A percentile compares a stretch with the other conserved stretches of the same genome.
phyloP scores from a whole-genome alignment of 2,113 vertebrate species.

The Psophia crepitans region DNA sequence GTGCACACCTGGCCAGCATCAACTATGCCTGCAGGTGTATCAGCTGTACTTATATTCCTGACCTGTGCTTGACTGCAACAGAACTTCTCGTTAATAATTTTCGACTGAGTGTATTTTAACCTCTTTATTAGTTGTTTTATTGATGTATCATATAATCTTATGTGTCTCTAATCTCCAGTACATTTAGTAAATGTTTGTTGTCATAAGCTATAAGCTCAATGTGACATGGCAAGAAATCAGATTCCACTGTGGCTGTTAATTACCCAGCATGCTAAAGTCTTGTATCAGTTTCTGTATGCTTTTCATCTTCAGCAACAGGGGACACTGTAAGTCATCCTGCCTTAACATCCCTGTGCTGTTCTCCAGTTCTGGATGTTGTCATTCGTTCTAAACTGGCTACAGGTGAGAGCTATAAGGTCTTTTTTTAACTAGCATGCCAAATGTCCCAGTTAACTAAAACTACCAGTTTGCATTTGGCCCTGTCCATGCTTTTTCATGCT shows the following conservation, averaged over 20 bases:
- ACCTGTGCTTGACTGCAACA: background rate
- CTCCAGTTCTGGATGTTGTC: background rate
- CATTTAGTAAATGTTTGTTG: conserved; percentile 49
- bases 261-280: background rate
- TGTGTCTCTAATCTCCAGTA: conserved; percentile 5
- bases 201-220: conserved; percentile 26
- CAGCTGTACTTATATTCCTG: background rate
- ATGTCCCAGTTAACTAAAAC: background rate
- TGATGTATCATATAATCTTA: conserved; percentile 34
- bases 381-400: background rate
- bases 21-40: background rate
- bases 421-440: background rate
- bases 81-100: background rate
- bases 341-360: background rate
- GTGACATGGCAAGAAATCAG: conserved; percentile 32
- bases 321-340: background rate
- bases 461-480: background rate
- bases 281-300: background rate
- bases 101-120: background rate
- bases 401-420: background rate
- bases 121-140: conserved; percentile 35
- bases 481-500: background rate
- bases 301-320: background rate
- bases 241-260: conserved; percentile 32
- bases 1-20: background rate